Percentiles rank a stretch among this genome's conserved stretches.
phyloP scores from a whole-genome alignment of 1,140 invertebrate genomes.

The Drosophila novamexicana region DNA sequence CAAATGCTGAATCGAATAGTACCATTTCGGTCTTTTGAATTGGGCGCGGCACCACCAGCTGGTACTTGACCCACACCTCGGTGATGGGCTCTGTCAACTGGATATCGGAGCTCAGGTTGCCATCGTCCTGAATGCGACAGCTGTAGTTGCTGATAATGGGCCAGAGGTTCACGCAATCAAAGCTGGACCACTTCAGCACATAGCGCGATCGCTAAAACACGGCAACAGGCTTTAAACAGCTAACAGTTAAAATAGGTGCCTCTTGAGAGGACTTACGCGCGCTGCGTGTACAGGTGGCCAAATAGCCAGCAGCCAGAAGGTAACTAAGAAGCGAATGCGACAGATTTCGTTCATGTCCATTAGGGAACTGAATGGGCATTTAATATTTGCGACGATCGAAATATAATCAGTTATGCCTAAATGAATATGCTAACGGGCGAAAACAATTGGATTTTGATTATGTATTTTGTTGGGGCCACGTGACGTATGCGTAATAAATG shows the following conservation, averaged over 20 bases:
- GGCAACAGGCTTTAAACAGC: neutral
- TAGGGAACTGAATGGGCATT: neutral
- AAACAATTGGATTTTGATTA: neutral
- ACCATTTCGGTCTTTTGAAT: slow-evolving; percentile 9
- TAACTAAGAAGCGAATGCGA: neutral
- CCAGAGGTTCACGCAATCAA: neutral
- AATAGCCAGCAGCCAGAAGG: neutral
- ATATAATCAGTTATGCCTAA: neutral
- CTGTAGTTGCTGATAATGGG: neutral
- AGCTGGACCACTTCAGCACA: neutral
- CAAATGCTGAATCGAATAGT: neutral
- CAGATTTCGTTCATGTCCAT: neutral
- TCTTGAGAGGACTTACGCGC: slow-evolving; percentile 5
- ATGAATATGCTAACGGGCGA: neutral
- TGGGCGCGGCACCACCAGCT: slow-evolving; percentile 3
- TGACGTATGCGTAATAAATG: slow-evolving; percentile 16
- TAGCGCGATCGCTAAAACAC: slow-evolving; percentile 6
- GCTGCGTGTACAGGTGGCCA: neutral
- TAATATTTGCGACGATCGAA: neutral
- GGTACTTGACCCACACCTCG: slow-evolving; percentile 1
- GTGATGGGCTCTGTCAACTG: neutral
- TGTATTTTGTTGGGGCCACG: slow-evolving; percentile 1
- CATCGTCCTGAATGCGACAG: slow-evolving; percentile 4
- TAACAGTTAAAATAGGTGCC: too few relatives aligned
- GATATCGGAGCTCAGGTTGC: neutral